These are phyloP conservation scores for Sitta europaea DNA, from an alignment of 2,113 vertebrate genomes.

Conservation along the genomic window DNA sequence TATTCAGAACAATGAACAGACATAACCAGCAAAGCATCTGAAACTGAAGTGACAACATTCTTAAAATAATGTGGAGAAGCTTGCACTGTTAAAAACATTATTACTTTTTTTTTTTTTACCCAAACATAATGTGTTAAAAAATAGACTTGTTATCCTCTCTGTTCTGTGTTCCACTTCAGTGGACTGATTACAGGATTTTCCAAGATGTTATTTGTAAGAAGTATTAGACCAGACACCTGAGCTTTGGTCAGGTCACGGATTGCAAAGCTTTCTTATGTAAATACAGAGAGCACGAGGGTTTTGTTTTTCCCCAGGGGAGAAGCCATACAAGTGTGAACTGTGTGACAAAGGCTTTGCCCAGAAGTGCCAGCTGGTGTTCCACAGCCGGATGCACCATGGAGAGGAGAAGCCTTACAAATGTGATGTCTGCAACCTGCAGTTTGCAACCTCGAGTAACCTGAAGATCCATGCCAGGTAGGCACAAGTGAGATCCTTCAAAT, in stretches of 20 bases:
- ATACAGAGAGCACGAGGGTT: background rate
- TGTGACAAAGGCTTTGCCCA: constrained; percentile 88
- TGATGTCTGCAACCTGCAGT: constrained; percentile 85
- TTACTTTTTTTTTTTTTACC: background rate
- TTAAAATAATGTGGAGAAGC: background rate
- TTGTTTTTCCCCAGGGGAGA: constrained; percentile 75
- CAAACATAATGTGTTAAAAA: background rate
- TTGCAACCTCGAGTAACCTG: constrained; percentile 89
- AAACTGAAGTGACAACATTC: background rate
- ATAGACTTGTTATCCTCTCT: background rate
- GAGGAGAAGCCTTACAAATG: constrained; percentile 90
- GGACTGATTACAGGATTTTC: background rate
- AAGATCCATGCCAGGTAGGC: constrained; percentile 87
- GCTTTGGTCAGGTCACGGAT: background rate
- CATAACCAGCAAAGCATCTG: background rate
- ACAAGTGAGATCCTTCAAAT: background rate
- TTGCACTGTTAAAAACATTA: background rate
- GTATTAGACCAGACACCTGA: background rate
- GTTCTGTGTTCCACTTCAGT: background rate
- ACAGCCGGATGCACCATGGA: constrained; percentile 90
- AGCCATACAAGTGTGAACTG: constrained; percentile 83
- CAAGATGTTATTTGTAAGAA: background rate
- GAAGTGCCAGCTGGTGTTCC: constrained; percentile 90
- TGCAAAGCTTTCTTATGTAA: background rate
- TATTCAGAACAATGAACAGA: background rate